A percentile compares a stretch with the other conserved stretches of the same genome.
phyloP scores from a whole-genome alignment of 2,113 vertebrate species.

The Zosterops borbonicus region DNA sequence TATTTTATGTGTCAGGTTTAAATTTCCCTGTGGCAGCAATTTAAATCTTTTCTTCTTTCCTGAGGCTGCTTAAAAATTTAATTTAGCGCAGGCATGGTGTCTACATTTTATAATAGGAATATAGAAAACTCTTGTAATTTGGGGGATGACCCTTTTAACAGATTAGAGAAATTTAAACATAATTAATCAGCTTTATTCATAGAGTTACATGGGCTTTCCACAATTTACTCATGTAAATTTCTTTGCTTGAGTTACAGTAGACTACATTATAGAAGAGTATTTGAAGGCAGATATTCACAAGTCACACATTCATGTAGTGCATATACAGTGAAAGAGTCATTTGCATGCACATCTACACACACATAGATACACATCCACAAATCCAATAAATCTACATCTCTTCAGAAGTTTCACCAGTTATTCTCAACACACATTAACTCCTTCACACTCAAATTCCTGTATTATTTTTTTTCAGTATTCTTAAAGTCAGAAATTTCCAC shows the following conservation, averaged over 20 bases:
- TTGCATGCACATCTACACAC: conserved; percentile 34
- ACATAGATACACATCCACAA: conserved; percentile 36
- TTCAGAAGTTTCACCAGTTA: conserved; percentile 22
- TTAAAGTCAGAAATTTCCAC: background rate
- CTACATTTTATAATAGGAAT: conserved; percentile 71
- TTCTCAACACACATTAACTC: conserved; percentile 1
- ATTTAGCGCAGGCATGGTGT: conserved; percentile 62
- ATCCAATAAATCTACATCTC: conserved; percentile 38
- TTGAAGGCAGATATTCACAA: conserved; percentile 63
- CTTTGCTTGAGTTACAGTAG: conserved; percentile 57
- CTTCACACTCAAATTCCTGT: background rate
- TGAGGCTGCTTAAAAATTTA: conserved; percentile 76
- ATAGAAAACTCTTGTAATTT: conserved; percentile 77
- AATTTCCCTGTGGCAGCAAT: conserved; percentile 69
- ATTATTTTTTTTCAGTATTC: background rate
- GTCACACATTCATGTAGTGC: conserved; percentile 28
- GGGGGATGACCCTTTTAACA: conserved; percentile 74
- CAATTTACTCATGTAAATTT: conserved; percentile 75
- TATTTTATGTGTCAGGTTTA: conserved; percentile 67
- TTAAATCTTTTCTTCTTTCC: conserved; percentile 77
- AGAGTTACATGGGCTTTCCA: conserved; percentile 68
- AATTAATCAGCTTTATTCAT: conserved; percentile 77
- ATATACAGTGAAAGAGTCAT: conserved; percentile 22
- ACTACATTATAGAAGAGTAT: conserved; percentile 39
- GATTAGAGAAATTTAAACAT: conserved; percentile 79